Conservation (phyloP, 1,140 invertebrate genomes). For the Cyclina sinensis region DNA sequence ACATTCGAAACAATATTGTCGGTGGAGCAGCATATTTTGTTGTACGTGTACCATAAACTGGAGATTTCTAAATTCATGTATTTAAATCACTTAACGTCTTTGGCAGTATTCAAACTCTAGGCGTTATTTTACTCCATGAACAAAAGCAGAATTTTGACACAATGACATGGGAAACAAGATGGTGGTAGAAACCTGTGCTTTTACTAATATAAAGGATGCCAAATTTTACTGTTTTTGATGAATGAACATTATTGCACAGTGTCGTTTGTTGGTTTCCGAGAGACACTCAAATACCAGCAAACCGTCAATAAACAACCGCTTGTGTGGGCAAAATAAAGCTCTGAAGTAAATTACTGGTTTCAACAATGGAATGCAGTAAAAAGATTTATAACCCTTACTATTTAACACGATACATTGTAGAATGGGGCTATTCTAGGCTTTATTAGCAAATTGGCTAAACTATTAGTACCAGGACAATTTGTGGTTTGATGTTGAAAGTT, state of each 20-base stretch:
- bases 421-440: not conserved
- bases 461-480: not conserved
- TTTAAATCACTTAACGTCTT: too few species aligned
- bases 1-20: too few species aligned
- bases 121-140: too few species aligned
- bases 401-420: slow-evolving; percentile 9
- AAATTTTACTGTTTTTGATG: not conserved
- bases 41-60: too few species aligned
- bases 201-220: not conserved
- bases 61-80: too few species aligned
- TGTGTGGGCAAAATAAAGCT: slow-evolving; percentile 29
- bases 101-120: too few species aligned
- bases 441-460: slow-evolving; percentile 13
- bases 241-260: not conserved
- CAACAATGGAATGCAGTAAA: slow-evolving; percentile 26
- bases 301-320: slow-evolving; percentile 2
- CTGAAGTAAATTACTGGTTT: not conserved
- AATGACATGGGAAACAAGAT: too few species aligned
- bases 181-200: too few species aligned
- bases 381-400: slow-evolving; percentile 2
- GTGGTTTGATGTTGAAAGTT: slow-evolving; percentile 13
- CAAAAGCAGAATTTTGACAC: too few species aligned
- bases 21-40: too few species aligned
- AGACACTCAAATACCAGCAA: not conserved
- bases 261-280: not conserved